Conservation (phyloP, 2,888 invertebrate genomes). For the Nomada goodeniana region DNA sequence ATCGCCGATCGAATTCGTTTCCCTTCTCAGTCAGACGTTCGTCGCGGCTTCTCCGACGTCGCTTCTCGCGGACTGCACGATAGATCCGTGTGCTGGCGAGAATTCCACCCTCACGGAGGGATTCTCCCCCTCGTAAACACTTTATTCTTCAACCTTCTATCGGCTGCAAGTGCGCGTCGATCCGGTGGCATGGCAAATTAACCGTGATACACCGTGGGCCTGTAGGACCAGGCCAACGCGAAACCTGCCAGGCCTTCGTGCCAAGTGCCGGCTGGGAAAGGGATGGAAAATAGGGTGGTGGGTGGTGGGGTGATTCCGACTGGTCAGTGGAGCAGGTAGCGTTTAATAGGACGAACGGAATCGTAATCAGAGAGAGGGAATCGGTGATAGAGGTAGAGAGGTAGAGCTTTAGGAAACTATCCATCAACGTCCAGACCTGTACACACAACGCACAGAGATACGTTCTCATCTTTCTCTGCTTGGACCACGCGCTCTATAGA, state of each 20-base stretch:
- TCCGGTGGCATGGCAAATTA: slow-evolving; percentile 37
- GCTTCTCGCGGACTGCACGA: background rate
- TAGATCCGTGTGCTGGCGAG: background rate
- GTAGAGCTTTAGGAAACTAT: slow-evolving; percentile 61
- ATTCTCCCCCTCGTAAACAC: slow-evolving; percentile 17
- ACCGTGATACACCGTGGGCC: slow-evolving; percentile 28
- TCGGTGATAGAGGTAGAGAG: too few species aligned
- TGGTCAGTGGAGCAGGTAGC: slow-evolving; percentile 60
- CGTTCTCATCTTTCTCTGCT: slow-evolving; percentile 40
- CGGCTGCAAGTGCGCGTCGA: slow-evolving; percentile 33
- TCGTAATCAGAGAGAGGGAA: slow-evolving; percentile 33
- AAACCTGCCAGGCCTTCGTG: slow-evolving; percentile 32
- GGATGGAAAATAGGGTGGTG: background rate
- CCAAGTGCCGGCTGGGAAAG: background rate
- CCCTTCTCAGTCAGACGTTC: background rate
- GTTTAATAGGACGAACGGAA: slow-evolving; percentile 65
- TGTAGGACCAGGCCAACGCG: slow-evolving; percentile 1
- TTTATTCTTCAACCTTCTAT: slow-evolving; percentile 28
- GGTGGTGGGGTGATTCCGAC: slow-evolving; percentile 48
- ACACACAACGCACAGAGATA: slow-evolving; percentile 42
- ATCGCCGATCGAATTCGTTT: background rate
- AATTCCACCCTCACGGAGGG: background rate
- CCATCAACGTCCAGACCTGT: slow-evolving; percentile 69
- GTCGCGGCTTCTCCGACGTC: background rate
- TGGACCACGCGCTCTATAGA: slow-evolving; percentile 11